Percentiles rank a stretch among this genome's conserved stretches.
phyloP scores from a whole-genome alignment of 1,140 invertebrate species.

The Neodiprion lecontei region DNA sequence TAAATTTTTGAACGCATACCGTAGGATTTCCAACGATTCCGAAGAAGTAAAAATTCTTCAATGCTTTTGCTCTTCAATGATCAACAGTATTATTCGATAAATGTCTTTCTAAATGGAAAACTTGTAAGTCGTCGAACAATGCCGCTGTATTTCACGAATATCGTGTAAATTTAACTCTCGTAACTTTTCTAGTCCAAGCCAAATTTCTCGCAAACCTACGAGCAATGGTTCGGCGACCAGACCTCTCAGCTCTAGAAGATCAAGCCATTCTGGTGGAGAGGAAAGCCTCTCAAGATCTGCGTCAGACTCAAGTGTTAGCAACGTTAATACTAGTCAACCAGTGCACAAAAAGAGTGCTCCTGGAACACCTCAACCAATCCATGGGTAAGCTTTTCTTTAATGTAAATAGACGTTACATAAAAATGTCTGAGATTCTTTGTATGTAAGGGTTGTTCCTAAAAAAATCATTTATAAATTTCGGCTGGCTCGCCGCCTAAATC shows the following conservation, averaged over 20 bases:
- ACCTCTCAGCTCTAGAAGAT: slow-evolving; percentile 57
- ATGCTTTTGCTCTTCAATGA: not conserved
- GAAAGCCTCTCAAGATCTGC: slow-evolving; percentile 88
- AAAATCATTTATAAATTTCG: not conserved
- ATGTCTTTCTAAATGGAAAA: not conserved
- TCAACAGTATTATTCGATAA: slow-evolving; percentile 16
- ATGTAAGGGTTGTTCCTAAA: not conserved
- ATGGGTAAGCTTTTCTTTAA: slow-evolving; percentile 66
- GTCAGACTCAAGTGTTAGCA: slow-evolving; percentile 86
- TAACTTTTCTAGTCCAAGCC: slow-evolving; percentile 51
- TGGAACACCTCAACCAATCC: slow-evolving; percentile 74
- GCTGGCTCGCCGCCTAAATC: too few relatives aligned
- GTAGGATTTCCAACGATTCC: too few relatives aligned
- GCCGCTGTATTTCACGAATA: too few relatives aligned
- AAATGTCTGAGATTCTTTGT: too few relatives aligned
- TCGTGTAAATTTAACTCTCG: not conserved
- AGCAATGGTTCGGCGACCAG: slow-evolving; percentile 58
- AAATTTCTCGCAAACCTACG: slow-evolving; percentile 56
- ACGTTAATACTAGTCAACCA: slow-evolving; percentile 65
- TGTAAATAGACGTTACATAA: too few relatives aligned
- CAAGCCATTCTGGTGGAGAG: slow-evolving; percentile 71
- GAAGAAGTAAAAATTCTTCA: too few relatives aligned
- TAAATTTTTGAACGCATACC: too few relatives aligned
- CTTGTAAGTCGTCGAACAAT: not conserved
- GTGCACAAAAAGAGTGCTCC: slow-evolving; percentile 69